Evolutionary conservation across 2,888 invertebrate genomes (phyloP), one percentile per base, ranked within the genome.

Genomic region (Frankliniella intonsa): DNA sequence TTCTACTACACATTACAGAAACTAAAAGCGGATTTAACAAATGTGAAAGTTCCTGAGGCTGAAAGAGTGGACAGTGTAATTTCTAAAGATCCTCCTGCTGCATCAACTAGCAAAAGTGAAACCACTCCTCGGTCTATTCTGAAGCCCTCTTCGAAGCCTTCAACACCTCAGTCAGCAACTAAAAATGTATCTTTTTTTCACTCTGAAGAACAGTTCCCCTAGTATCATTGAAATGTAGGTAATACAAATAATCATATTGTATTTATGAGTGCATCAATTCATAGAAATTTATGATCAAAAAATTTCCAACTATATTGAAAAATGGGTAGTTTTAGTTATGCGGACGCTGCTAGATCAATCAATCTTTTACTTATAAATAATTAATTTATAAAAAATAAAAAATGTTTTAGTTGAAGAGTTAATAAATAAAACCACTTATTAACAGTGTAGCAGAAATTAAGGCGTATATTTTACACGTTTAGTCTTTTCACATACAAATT

Each of bases 401-500:
- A 62, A 62, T 62, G 17, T 62, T 62, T 62, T 3, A 38, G 38
- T 5, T 38, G 38, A 38, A 38, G 38, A 38, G 38, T 38, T 3
- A 38, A 38, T 38, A 38, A 38, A 38, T 38, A 5, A 38, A 2
- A 3, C 38, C 38, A 38, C 3, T 38, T 38, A 38, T 55, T 19
- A 55, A 55, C 69, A 76, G 69, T 76, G 69, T 76, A 76, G 69
- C 69, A 76, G 69, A 22, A 25, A 25, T 76, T 76, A 22, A 76
- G 69, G 25, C 69, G 25, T 76, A 8, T 76, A 76, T 25, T 76
- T 76, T 76, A 76, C 22, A 76, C 22, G 9, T 12, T 25, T 25
- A 76, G 69, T 76, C 69, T 76, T 76, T 76, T 76, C 25, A 76
- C 12, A 76, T 76, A 76, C 69, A 76, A 76, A 76, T 76, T 22